Percentiles rank a stretch among this genome's conserved stretches.
phyloP scores from a whole-genome alignment of 2,797 vertebrate species.

The Acropternis orthonyx region DNA sequence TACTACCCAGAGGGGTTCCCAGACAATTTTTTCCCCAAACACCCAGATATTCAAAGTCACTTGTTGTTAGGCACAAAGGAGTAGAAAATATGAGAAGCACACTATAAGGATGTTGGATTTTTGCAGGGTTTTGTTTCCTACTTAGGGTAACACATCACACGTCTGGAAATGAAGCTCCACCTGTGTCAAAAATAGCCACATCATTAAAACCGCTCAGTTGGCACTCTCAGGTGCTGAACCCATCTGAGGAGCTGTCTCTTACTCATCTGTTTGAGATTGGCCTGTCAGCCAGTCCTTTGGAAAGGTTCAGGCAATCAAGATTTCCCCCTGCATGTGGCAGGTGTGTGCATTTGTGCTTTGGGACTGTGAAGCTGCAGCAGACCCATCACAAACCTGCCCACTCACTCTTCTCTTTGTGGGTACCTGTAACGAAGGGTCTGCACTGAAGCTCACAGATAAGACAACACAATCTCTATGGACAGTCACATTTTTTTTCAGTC shows the following conservation, averaged over 20 bases:
- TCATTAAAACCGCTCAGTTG: neutral
- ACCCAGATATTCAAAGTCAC: neutral
- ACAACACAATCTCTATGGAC: neutral
- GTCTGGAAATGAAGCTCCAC: neutral
- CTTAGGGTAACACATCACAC: neutral
- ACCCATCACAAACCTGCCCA: fast-evolving
- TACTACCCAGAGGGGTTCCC: neutral
- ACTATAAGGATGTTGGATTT: neutral
- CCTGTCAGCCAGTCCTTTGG: neutral
- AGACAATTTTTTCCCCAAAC: neutral
- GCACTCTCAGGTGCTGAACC: neutral
- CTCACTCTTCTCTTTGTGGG: neutral
- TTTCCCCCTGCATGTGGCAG: neutral
- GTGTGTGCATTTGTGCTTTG: neutral
- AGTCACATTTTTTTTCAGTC: neutral
- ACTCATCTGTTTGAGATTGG: neutral
- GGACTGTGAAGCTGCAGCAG: neutral
- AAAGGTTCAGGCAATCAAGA: neutral
- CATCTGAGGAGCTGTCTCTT: fast-evolving
- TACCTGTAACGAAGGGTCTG: neutral
- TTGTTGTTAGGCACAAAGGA: neutral
- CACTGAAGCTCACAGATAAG: neutral
- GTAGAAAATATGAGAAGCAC: neutral
- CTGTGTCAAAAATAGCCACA: neutral
- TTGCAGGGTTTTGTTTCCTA: neutral